Conservation (phyloP, 2,113 vertebrate species). For the Chionis minor region DNA sequence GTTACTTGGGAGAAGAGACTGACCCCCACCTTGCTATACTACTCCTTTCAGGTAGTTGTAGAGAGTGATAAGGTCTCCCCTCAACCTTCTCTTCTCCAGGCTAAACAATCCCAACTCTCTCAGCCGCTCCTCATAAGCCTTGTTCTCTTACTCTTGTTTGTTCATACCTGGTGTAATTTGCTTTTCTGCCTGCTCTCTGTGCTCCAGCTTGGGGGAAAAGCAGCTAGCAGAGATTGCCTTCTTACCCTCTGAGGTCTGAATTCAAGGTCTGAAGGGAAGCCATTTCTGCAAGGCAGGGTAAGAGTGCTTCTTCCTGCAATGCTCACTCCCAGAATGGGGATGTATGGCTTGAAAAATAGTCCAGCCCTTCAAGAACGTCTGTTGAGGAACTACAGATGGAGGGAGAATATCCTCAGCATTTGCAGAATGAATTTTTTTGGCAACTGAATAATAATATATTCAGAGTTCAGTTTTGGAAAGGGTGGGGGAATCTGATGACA, state of each 20-base stretch:
- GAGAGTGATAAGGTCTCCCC: no score
- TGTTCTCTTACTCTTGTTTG: neutral
- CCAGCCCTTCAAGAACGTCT: neutral
- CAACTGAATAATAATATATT: neutral
- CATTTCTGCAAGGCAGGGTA: neutral
- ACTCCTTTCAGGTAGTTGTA: no score
- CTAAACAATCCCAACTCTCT: no score
- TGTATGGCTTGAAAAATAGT: neutral
- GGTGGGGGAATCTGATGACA: neutral
- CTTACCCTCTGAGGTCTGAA: neutral
- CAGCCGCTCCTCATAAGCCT: no score
- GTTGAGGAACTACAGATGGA: neutral
- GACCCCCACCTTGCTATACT: no score
- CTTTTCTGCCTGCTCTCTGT: neutral
- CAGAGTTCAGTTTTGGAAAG: neutral
- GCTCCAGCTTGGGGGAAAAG: neutral
- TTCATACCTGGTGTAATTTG: neutral
- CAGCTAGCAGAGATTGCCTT: neutral
- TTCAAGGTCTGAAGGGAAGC: neutral
- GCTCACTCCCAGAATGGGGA: neutral
- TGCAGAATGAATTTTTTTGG: neutral
- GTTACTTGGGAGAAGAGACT: no score
- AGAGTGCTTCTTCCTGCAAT: neutral
- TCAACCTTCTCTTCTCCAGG: no score
- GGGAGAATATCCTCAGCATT: neutral